Conservation (phyloP, 2,113 vertebrate species). For the Triplophysa tibetana region DNA sequence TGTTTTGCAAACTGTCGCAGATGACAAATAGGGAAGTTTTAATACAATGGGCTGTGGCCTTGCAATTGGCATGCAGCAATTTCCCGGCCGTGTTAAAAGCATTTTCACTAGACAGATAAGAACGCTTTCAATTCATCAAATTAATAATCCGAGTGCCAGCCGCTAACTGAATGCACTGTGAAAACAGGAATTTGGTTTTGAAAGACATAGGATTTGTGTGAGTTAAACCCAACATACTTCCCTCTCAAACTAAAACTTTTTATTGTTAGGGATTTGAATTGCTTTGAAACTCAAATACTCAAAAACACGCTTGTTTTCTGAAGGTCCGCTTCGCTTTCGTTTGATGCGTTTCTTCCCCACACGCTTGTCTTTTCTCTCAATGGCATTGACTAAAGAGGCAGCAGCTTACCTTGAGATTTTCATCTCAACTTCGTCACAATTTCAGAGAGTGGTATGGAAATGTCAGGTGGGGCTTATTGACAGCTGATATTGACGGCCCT, state of each 20-base stretch:
- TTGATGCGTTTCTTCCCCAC: background rate
- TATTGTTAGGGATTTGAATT: background rate
- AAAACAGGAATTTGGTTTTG: slow-evolving; percentile 53
- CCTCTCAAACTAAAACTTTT: slow-evolving; percentile 1
- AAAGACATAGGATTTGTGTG: slow-evolving; percentile 35
- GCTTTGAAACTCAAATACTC: background rate
- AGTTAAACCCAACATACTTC: slow-evolving; percentile 33
- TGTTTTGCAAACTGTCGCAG: slow-evolving; percentile 25
- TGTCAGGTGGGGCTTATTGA: slow-evolving; percentile 23
- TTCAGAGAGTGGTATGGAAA: slow-evolving; percentile 11
- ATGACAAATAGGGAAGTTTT: slow-evolving; percentile 32
- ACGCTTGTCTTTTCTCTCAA: background rate
- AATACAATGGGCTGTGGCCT: slow-evolving; percentile 41
- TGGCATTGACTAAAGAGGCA: background rate
- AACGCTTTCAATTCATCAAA: slow-evolving; percentile 67
- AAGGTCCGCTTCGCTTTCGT: background rate
- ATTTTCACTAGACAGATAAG: slow-evolving; percentile 70
- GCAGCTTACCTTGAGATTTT: slow-evolving; percentile 29
- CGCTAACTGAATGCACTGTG: slow-evolving; percentile 45
- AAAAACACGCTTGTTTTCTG: slow-evolving; percentile 2
- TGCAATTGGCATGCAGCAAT: slow-evolving; percentile 57
- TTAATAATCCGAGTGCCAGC: slow-evolving; percentile 68
- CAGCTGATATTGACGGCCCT: background rate
- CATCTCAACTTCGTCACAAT: slow-evolving; percentile 5
- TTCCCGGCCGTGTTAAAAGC: slow-evolving; percentile 65